phyloP scores from a whole-genome alignment of 2,113 vertebrate genomes.

The Podarcis cretensis region DNA sequence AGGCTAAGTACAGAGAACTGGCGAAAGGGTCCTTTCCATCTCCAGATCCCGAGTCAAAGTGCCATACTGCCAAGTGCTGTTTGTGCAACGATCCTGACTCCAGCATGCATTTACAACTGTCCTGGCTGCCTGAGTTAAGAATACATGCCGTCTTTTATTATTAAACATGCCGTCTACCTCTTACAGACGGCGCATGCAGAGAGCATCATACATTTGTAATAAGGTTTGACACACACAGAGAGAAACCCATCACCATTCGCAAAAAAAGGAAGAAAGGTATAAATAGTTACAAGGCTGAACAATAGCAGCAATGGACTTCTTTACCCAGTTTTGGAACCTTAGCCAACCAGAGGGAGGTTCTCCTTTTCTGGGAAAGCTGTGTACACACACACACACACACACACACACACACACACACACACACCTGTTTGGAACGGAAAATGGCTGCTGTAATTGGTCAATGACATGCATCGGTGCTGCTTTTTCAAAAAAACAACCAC shows the following conservation, averaged over 20 bases:
- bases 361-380: not conserved
- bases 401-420: not conserved
- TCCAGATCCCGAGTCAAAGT: not conserved
- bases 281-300: constrained; percentile 30
- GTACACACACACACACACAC: not conserved
- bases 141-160: constrained; percentile 48
- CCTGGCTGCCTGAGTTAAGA: constrained; percentile 13
- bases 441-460: not conserved
- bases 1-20: not conserved
- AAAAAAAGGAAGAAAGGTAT: constrained; percentile 18
- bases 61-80: not conserved
- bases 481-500: no score
- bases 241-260: no score
- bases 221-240: not conserved
- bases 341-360: not conserved
- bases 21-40: not conserved
- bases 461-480: not conserved
- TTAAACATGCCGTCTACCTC: constrained; percentile 28
- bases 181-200: constrained; percentile 37
- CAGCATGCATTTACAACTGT: constrained; percentile 31
- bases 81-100: constrained; percentile 42
- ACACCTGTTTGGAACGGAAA: no score
- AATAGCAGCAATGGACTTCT: not conserved
- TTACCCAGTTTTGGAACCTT: constrained; percentile 20
- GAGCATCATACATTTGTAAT: constrained; percentile 58